A percentile compares a stretch with the other conserved stretches of the same genome.
phyloP scores from a whole-genome alignment of 2,797 vertebrate species.

The Karalla daura region DNA sequence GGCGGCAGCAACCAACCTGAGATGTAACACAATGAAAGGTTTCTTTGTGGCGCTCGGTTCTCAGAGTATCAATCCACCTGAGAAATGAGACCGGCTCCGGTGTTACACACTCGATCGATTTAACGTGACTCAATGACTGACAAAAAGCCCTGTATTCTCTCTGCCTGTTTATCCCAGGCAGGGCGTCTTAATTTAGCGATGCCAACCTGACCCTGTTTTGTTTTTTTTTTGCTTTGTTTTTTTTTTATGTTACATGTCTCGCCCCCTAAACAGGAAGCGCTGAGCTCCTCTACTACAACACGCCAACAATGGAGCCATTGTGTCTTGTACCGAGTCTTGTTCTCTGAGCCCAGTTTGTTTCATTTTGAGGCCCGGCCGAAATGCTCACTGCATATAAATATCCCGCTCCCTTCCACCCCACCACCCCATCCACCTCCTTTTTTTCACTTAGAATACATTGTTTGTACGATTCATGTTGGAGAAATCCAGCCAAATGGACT shows the following conservation, averaged over 20 bases:
- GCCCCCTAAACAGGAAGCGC: slow-evolving; percentile 25
- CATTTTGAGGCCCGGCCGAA: slow-evolving; percentile 18
- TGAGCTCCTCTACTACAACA: slow-evolving; percentile 44
- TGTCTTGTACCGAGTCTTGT: slow-evolving; percentile 27
- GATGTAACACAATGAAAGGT: slow-evolving; percentile 26
- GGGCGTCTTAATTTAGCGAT: slow-evolving; percentile 47
- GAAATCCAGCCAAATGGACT: slow-evolving; percentile 6
- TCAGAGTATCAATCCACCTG: slow-evolving; percentile 24
- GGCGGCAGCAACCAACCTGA: slow-evolving; percentile 5
- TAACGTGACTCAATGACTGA: slow-evolving; percentile 20
- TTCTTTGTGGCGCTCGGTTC: slow-evolving; percentile 12
- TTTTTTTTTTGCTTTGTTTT: too few species aligned
- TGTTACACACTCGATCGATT: slow-evolving; percentile 5
- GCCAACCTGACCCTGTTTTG: slow-evolving; percentile 43
- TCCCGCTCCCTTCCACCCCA: too few species aligned
- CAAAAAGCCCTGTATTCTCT: slow-evolving; percentile 20
- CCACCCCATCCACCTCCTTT: too few species aligned
- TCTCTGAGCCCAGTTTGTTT: slow-evolving; percentile 16
- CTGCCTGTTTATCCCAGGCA: slow-evolving; percentile 14
- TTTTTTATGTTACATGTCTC: slow-evolving; percentile 47
- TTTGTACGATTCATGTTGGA: slow-evolving; percentile 9
- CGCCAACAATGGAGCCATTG: slow-evolving; percentile 43
- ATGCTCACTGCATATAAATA: slow-evolving; percentile 32
- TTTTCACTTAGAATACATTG: slow-evolving; percentile 7
- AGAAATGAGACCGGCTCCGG: slow-evolving; percentile 46